Conservation (phyloP, 2,113 vertebrate species). For the Mus musculus region DNA sequence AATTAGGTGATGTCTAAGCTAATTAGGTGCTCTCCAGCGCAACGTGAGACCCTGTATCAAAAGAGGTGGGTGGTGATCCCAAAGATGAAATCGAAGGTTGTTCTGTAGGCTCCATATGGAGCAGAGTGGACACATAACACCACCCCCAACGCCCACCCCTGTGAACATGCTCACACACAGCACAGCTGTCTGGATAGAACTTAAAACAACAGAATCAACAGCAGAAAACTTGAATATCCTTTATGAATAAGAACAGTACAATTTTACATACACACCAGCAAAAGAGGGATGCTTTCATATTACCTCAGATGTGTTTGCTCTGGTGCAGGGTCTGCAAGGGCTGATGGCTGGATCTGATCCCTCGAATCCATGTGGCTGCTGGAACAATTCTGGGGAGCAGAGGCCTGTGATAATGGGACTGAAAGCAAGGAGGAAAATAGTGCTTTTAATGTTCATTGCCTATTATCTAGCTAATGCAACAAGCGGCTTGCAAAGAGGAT, state of each 20-base stretch:
- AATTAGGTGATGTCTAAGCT: not conserved
- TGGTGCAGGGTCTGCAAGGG: not conserved
- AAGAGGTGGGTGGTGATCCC: not conserved
- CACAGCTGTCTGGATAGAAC: slow-evolving; percentile 27
- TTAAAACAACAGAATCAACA: slow-evolving; percentile 28
- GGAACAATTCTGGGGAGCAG: not conserved
- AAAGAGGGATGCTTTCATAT: not conserved
- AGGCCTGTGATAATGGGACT: not conserved
- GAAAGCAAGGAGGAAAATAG: slow-evolving; percentile 21
- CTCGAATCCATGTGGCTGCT: not conserved
- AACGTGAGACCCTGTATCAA: not conserved
- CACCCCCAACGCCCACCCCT: not conserved
- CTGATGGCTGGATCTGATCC: not conserved
- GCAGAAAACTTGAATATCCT: not conserved
- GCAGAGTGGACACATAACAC: not conserved
- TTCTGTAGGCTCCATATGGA: not conserved
- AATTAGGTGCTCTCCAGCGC: not conserved
- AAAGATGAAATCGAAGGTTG: not conserved
- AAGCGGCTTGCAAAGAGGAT: not conserved
- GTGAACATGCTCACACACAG: not conserved
- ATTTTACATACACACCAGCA: not conserved
- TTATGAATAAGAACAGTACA: slow-evolving; percentile 28
- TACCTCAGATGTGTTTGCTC: not conserved
- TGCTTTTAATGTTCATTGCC: not conserved
- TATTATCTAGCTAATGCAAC: not conserved